Evolutionary conservation across 2,113 vertebrate species (phyloP).

Genomic region (Pituophis catenifer): DNA sequence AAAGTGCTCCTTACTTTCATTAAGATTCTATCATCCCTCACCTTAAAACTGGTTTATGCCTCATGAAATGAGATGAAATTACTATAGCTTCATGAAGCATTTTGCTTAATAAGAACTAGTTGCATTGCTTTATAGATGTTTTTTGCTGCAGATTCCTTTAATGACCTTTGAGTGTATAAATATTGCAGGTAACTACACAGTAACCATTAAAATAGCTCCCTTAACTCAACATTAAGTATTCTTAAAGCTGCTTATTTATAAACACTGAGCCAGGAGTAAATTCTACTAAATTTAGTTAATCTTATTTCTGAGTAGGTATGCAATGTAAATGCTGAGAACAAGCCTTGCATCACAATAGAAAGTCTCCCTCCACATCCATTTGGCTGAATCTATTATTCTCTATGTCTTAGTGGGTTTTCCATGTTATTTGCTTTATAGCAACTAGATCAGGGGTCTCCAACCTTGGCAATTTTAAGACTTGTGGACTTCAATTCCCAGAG

Average conservation of each 20-base stretch:
- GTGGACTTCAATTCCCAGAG: too few species aligned
- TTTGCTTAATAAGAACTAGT: background rate
- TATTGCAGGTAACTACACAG: background rate
- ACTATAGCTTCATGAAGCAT: background rate
- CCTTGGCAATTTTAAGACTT: too few species aligned
- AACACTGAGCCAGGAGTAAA: background rate
- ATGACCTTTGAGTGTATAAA: background rate
- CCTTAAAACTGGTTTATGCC: background rate
- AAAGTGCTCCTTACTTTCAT: background rate
- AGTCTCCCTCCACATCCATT: background rate
- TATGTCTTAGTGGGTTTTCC: background rate
- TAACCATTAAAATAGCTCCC: background rate
- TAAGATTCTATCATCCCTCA: background rate
- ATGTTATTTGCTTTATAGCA: background rate
- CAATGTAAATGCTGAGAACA: background rate
- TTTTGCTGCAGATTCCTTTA: background rate
- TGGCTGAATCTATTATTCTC: background rate
- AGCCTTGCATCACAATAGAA: background rate
- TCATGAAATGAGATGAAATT: background rate
- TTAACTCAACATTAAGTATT: background rate
- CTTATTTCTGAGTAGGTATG: background rate
- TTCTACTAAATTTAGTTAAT: background rate
- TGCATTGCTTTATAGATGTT: background rate
- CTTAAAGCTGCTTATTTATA: background rate
- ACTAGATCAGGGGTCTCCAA: background rate